Percentiles rank a stretch among this genome's conserved stretches.
Evolutionary conservation across 2,888 invertebrate genomes (phyloP).

Genomic region (Stegana nigrithorax): DNA sequence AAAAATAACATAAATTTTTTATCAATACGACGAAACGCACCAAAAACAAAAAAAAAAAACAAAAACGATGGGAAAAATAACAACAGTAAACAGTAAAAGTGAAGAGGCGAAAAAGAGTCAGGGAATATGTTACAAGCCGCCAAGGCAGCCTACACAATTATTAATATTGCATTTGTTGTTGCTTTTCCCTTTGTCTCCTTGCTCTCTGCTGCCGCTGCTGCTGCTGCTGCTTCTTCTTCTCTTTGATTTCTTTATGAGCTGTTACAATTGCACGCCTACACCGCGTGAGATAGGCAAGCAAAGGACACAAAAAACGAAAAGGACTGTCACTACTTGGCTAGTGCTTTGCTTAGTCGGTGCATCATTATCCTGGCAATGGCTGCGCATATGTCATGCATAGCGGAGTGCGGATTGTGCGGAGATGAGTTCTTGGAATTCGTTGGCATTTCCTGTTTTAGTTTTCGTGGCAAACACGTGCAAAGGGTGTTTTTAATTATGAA

Average conservation of each 20-base stretch:
- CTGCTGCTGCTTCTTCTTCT: too few relatives aligned
- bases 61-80: background rate
- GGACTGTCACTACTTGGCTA: slow-evolving; percentile 5
- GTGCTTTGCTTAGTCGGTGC: too few relatives aligned
- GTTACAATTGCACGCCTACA: background rate
- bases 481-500: slow-evolving; percentile 18
- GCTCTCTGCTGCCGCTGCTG: too few relatives aligned
- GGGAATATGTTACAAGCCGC: too few relatives aligned
- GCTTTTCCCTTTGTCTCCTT: too few relatives aligned
- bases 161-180: background rate
- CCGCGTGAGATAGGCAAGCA: background rate
- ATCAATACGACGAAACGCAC: slow-evolving; percentile 38
- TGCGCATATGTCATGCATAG: too few relatives aligned
- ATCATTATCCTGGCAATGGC: too few relatives aligned
- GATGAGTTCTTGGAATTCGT: background rate
- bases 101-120: too few relatives aligned
- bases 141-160: background rate
- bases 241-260: background rate
- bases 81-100: background rate
- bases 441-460: slow-evolving; percentile 7
- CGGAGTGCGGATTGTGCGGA: too few relatives aligned
- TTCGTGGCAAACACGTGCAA: background rate
- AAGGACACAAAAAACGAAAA: background rate
- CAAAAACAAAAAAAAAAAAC: too few relatives aligned
- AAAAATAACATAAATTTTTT: slow-evolving; percentile 53